Base-by-base conservation (phyloP, 2,797 vertebrate species). In the Eulemur mongoz region DNA sequence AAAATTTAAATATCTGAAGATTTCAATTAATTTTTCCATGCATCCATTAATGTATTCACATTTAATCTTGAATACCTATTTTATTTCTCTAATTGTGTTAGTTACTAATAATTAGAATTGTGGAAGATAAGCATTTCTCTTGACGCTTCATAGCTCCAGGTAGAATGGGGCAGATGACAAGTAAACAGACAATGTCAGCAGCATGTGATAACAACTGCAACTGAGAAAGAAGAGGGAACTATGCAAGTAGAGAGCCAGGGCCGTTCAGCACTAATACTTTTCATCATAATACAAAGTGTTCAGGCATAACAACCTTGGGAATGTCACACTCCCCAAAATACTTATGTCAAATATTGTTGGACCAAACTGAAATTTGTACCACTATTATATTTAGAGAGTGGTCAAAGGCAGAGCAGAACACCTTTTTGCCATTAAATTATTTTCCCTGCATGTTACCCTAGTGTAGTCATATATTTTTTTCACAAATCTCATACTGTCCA, bases 21-120 rank as follows among this genome's bases (percentile, higher is more conserved):
- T 90, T 93, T 93, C 13, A 84, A 73, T 92, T 25, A 88, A 50
- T 73, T 50, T 93, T 43, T 54, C 12, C 35, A 43, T 84, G 83
- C 8, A 84, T 57, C 89, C 30, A 91, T 52, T 81, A 76, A 85
- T 75, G 38, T 10, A 78, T 38, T 76, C 15, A 48, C 2, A 63
- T 50, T 86, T 75, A 85, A 65, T 59, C 73, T 30, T 76, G 40
- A 72, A 10, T 20, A 32, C 11, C 59, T 59, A 38, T 48, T 79
- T 57, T 30, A 11, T 45, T 61, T 83, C 40, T 73, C 17, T 70
- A 75, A 27, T 80, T 54, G 5, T 57, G 45, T 48, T 72, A 86
- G 38, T 69, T 93, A 69, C 3, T 59, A 65, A 45, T 18, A 5
- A 38, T 50, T 23, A 65, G 54, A 9, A 70, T 38, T 81, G n/a